These are phyloP conservation scores for Triplophysa tibetana DNA, from an alignment of 2,113 vertebrate genomes.

Conservation along the genomic window DNA sequence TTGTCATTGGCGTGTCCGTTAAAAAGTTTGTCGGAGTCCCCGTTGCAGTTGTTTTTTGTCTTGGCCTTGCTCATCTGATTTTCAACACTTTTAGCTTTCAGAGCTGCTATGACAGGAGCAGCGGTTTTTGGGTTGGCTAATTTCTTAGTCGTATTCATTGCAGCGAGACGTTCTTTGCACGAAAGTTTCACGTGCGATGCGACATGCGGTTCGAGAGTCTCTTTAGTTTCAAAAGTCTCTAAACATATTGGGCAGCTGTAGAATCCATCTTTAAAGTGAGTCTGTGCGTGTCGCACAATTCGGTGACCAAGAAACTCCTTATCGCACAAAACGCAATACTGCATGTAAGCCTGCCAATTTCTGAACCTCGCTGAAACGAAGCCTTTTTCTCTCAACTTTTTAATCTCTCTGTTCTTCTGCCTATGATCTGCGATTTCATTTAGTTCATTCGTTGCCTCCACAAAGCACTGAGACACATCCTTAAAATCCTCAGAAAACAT, in stretches of 20 bases:
- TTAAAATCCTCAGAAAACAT: conserved; percentile 70
- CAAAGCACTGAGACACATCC: conserved; percentile 75
- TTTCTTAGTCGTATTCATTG: conserved; percentile 88
- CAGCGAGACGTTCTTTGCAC: conserved; percentile 90
- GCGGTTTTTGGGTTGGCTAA: conserved; percentile 79
- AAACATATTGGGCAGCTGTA: conserved; percentile 96
- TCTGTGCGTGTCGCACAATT: conserved; percentile 95
- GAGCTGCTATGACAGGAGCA: conserved; percentile 65
- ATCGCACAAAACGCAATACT: conserved; percentile 96
- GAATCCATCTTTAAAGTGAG: conserved; percentile 85
- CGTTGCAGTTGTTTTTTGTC: conserved; percentile 79
- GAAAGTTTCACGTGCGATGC: conserved; percentile 95
- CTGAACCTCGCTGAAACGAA: conserved; percentile 92
- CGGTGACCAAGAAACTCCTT: conserved; percentile 96
- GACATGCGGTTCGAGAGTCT: conserved; percentile 91
- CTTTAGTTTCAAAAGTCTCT: conserved; percentile 89
- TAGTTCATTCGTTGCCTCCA: conserved; percentile 78
- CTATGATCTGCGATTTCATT: conserved; percentile 79
- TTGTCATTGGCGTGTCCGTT: conserved; percentile 72
- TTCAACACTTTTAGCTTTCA: conserved; percentile 76
- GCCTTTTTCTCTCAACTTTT: conserved; percentile 88
- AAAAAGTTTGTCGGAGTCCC: conserved; percentile 71
- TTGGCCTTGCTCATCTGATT: conserved; percentile 80
- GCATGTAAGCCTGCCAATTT: conserved; percentile 99
- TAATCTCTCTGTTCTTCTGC: conserved; percentile 89